Conservation (phyloP, 2,113 vertebrate genomes). For the Oreotrochilus melanogaster region DNA sequence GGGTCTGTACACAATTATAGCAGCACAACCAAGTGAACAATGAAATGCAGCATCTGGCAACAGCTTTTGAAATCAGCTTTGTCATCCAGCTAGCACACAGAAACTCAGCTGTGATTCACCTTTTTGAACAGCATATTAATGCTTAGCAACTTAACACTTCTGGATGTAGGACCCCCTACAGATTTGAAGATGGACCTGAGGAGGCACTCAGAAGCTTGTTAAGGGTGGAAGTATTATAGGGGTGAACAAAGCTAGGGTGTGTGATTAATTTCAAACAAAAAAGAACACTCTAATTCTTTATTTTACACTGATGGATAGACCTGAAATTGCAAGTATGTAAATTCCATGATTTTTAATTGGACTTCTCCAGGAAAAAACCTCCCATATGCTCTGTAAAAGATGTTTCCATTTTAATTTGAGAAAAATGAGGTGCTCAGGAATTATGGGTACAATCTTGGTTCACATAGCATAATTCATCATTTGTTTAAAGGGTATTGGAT, state of each 20-base stretch:
- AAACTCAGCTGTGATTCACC: constrained; percentile 12
- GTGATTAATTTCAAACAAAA: neutral
- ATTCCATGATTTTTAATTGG: neutral
- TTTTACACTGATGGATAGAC: neutral
- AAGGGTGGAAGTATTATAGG: neutral
- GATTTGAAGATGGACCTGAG: neutral
- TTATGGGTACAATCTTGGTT: neutral
- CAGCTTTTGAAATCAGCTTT: neutral
- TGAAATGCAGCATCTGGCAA: neutral
- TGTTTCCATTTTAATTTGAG: neutral
- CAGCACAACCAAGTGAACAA: neutral
- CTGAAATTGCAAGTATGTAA: neutral
- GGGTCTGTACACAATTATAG: neutral
- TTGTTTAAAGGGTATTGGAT: neutral
- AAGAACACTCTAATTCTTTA: neutral
- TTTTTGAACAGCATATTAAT: neutral
- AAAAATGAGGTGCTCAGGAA: neutral
- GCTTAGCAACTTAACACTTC: neutral
- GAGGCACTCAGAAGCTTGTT: neutral
- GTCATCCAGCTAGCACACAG: neutral
- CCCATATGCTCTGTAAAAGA: neutral
- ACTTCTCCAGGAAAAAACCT: neutral
- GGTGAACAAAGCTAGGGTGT: neutral
- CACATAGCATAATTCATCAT: neutral
- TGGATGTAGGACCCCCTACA: neutral